Conservation (phyloP, 2,797 vertebrate species). For the Malacoctenus gilli region DNA sequence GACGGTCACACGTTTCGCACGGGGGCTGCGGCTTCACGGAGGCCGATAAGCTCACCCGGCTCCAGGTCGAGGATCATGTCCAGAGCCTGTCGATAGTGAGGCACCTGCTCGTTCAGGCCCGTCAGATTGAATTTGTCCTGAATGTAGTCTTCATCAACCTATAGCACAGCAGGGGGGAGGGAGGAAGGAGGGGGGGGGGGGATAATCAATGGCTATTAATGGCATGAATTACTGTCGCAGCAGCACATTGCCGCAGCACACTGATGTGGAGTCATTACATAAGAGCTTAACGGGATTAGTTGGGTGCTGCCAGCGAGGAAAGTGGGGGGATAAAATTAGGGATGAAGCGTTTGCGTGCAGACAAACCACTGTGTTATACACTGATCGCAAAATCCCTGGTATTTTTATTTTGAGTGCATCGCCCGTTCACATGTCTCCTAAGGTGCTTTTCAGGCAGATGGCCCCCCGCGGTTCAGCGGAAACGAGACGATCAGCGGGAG, state of each 20-base stretch:
- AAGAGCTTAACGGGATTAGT: conserved; percentile 56
- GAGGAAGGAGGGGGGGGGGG: conserved; percentile 2
- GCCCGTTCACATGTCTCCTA: background rate
- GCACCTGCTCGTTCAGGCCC: conserved; percentile 92
- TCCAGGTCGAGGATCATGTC: conserved; percentile 96
- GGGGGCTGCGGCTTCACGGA: no score
- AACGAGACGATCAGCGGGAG: no score
- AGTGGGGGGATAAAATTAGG: conserved; percentile 42
- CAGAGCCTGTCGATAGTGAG: conserved; percentile 91
- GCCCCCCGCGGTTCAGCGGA: background rate
- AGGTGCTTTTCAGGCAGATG: no score
- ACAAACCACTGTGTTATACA: conserved; percentile 3
- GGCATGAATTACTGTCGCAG: conserved; percentile 17
- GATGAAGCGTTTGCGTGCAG: conserved; percentile 3
- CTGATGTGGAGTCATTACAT: conserved; percentile 26
- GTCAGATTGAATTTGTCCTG: conserved; percentile 96
- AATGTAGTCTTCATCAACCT: conserved; percentile 96
- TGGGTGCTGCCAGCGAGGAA: conserved; percentile 24
- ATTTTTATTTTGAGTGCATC: conserved; percentile 10
- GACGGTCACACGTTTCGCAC: no score
- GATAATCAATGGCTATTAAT: conserved; percentile 22
- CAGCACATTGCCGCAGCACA: conserved; percentile 4
- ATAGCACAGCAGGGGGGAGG: conserved; percentile 17
- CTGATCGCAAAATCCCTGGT: conserved; percentile 1
- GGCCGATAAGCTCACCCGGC: conserved; percentile 82